Evolutionary conservation across 2,888 invertebrate species (phyloP).

Genomic region (Heliconius aoede): DNA sequence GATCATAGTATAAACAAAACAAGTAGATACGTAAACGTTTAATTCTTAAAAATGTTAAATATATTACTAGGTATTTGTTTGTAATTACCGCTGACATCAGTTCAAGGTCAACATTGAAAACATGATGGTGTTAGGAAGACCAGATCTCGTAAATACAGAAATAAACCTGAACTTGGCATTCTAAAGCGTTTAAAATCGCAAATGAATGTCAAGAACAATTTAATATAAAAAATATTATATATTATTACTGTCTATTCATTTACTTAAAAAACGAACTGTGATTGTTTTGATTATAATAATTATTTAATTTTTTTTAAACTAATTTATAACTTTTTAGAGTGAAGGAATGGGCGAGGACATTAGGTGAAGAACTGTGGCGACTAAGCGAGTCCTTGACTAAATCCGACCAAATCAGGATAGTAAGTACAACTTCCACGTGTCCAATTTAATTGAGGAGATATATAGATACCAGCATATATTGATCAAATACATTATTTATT

Average conservation of each 20-base stretch:
- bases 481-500: not conserved
- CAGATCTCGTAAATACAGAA: conserved; percentile 37
- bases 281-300: not conserved
- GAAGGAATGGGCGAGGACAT: conserved; percentile 89
- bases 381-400: conserved; percentile 90
- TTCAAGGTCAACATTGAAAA: conserved; percentile 22
- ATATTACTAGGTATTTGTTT: not conserved
- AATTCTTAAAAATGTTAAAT: not conserved
- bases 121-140: conserved; percentile 10
- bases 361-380: conserved; percentile 91
- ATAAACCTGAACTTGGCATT: conserved; percentile 36
- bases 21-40: not conserved
- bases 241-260: too few species aligned
- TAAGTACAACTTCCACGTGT: conserved; percentile 76
- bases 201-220: too few species aligned
- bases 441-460: not conserved
- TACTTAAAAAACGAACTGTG: not conserved
- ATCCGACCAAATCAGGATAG: conserved; percentile 89
- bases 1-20: conserved; percentile 5
- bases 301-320: not conserved
- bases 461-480: not conserved
- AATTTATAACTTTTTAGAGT: conserved; percentile 83
- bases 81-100: not conserved
- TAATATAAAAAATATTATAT: too few species aligned
- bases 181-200: conserved; percentile 6